Percentiles rank a stretch among this genome's conserved stretches.
phyloP scores from a whole-genome alignment of 1,140 invertebrate genomes.

The Pygmarrhopalites habei region DNA sequence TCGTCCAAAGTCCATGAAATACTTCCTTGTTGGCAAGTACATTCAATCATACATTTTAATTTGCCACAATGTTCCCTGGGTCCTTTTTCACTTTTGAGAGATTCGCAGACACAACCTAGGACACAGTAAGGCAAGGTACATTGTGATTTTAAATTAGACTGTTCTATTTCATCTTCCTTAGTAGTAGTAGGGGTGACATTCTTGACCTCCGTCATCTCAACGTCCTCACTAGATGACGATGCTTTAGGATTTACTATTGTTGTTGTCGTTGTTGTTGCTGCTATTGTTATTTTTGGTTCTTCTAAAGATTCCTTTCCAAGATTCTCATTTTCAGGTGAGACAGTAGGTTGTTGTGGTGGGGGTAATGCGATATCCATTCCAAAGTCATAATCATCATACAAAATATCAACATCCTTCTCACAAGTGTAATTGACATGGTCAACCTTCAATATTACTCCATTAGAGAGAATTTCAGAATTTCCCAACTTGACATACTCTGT shows the following conservation, averaged over 20 bases:
- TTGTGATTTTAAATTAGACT: background rate
- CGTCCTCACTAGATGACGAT: no score
- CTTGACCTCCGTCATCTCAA: no score
- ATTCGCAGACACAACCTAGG: constrained; percentile 48
- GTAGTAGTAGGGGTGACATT: no score
- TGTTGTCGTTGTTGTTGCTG: no score
- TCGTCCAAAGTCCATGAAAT: constrained; percentile 9
- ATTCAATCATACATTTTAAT: constrained; percentile 47
- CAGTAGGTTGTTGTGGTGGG: background rate
- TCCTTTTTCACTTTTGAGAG: constrained; percentile 28
- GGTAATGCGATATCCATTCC: no score
- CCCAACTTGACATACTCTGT: constrained; percentile 1
- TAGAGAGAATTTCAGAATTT: background rate
- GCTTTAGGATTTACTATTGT: no score
- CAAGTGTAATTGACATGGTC: constrained; percentile 14
- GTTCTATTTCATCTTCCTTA: background rate
- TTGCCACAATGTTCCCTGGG: constrained; percentile 44
- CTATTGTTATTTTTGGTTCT: background rate
- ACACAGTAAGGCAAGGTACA: constrained; percentile 45
- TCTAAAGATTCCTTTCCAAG: background rate
- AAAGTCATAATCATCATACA: background rate
- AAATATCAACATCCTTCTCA: constrained; percentile 6
- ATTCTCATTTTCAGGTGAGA: no score
- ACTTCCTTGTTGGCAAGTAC: constrained; percentile 41
- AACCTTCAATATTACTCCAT: constrained; percentile 1